Conservation (phyloP, 2,797 vertebrate species). For the Xiphorhynchus erythropygius region DNA sequence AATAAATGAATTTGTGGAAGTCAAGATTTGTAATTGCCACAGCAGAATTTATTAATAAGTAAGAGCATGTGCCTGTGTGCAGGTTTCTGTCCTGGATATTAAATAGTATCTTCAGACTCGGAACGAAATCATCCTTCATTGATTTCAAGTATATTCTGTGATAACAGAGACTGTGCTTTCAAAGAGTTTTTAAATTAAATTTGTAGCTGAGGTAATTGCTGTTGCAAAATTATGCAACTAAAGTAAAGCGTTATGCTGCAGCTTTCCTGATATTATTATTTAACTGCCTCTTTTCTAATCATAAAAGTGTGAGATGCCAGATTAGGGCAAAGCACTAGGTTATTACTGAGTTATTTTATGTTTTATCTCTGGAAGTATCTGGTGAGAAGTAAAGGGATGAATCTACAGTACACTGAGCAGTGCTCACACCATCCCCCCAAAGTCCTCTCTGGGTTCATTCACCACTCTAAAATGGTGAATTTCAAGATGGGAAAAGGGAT, state of each 20-base stretch:
- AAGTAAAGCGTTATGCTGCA: conserved; percentile 59
- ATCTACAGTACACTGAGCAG: not conserved
- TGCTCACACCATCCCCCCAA: not conserved
- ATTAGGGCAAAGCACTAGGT: conserved; percentile 24
- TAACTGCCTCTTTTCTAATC: conserved; percentile 68
- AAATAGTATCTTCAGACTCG: conserved; percentile 71
- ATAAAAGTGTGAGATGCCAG: conserved; percentile 36
- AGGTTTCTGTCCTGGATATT: conserved; percentile 55
- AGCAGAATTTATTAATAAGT: conserved; percentile 69
- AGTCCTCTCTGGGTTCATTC: not conserved
- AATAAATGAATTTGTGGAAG: conserved; percentile 65
- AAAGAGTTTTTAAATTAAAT: conserved; percentile 81
- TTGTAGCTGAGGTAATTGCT: conserved; percentile 76
- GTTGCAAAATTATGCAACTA: conserved; percentile 69
- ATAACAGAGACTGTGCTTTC: conserved; percentile 68
- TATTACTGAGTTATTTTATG: conserved; percentile 15
- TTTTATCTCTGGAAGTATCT: not conserved
- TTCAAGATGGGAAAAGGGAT: not conserved
- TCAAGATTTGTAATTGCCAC: conserved; percentile 63
- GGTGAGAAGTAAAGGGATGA: not conserved
- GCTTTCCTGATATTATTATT: conserved; percentile 68
- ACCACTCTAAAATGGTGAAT: rapidly evolving
- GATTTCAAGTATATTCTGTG: conserved; percentile 76
- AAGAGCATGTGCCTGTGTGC: not conserved
- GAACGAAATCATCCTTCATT: conserved; percentile 76